Evolutionary conservation across 2,113 vertebrate species (phyloP), one percentile per base, ranked within the genome.

Genomic region (Oryzias woworae): DNA sequence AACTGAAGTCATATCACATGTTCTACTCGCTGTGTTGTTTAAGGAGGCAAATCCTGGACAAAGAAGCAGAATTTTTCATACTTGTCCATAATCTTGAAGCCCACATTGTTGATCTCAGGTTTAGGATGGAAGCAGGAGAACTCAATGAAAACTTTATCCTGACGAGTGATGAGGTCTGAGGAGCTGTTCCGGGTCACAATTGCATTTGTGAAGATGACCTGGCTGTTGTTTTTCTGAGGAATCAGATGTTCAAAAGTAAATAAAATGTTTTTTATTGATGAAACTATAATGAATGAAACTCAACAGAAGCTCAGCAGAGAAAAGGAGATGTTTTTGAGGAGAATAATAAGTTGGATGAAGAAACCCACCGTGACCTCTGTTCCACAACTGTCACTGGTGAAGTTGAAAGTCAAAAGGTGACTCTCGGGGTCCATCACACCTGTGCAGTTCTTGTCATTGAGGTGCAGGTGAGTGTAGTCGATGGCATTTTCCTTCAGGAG

Each of bases 111-210:
- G 2, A 46, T 1, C 0, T 56, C 53, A 0, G 66, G 73, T 28
- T 59, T 60, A 22, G 2, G 43, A 12, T 66, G 55, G 24, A 14
- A 43, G 55, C 78, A 81, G 57, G 69, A 66, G 58, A 81, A 70
- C 50, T 81, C 53, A 2, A 81, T 54, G 3, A 50, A 5, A 24
- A 52, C 47, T n/a, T 62, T 20, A 22, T 57, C 23, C 0, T 42
- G 51, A 7, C 58, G 81, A 36, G 31, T 46, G 63, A 82, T 74
- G 1, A 58, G 1, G 4, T 5, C 60, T 23, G 14, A 36, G 28
- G 56, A 28, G 5, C 17, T 52, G 54, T 53, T 63, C 1, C 13
- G 22, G 4, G 12, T 52, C 50, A 18, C 14, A 26, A 80, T 51
- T 14, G 59, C n/a, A 47, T 75, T 78, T 57, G 62, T 69, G 72